These are phyloP conservation scores for Drosophila anomalipes DNA, from an alignment of 2,888 invertebrate species.

Conservation along the genomic window DNA sequence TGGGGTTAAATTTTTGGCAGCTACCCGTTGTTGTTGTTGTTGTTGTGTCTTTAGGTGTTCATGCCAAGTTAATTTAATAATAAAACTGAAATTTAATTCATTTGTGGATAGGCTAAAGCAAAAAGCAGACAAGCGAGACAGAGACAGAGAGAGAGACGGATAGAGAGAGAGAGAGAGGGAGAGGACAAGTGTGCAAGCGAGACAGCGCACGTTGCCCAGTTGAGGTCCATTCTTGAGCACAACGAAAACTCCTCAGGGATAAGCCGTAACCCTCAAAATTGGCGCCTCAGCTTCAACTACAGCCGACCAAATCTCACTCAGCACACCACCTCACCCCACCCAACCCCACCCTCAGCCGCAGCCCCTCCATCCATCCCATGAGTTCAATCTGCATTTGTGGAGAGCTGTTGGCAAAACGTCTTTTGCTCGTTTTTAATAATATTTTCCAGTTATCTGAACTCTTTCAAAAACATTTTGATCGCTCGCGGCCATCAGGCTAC, in stretches of 20 bases:
- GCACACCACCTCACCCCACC: neutral
- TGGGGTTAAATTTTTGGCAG: slow-evolving; percentile 50
- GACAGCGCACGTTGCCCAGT: slow-evolving; percentile 10
- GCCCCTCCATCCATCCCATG: slow-evolving; percentile 5
- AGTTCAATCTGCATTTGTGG: slow-evolving; percentile 5
- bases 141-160: neutral
- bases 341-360: neutral
- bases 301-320: neutral
- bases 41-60: slow-evolving; percentile 82
- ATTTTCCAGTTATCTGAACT: slow-evolving; percentile 82
- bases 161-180: neutral
- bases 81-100: slow-evolving; percentile 84
- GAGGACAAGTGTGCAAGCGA: neutral
- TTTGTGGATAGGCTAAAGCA: slow-evolving; percentile 80
- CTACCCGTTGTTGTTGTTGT: slow-evolving; percentile 29
- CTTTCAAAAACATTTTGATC: slow-evolving; percentile 62
- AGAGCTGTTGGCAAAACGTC: slow-evolving; percentile 38
- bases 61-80: slow-evolving; percentile 84
- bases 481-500: slow-evolving; percentile 37
- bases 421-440: slow-evolving; percentile 75
- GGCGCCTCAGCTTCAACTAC: slow-evolving; percentile 45
- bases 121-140: slow-evolving; percentile 8
- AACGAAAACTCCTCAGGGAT: slow-evolving; percentile 69
- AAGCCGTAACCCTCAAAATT: slow-evolving; percentile 57
- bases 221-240: slow-evolving; percentile 29